phyloP scores from a whole-genome alignment of 2,113 vertebrate species.

The Neolamprologus devosi region DNA sequence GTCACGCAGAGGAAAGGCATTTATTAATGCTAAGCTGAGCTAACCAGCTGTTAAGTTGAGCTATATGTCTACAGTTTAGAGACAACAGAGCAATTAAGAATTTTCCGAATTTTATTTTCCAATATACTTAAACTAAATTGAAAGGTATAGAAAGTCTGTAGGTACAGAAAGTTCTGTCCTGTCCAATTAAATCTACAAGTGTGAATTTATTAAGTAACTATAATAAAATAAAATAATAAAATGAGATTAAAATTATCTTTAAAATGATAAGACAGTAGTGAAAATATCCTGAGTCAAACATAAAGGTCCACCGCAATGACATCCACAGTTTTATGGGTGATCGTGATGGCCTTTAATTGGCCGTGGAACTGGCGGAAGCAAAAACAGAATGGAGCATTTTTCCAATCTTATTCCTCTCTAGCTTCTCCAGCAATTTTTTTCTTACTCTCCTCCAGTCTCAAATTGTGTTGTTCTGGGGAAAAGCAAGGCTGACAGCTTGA shows the following conservation, averaged over 20 bases:
- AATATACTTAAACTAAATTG: neutral
- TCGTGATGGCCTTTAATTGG: constrained; percentile 31
- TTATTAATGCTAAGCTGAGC: neutral
- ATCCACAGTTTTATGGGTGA: neutral
- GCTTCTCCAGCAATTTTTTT: constrained; percentile 26
- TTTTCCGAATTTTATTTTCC: neutral
- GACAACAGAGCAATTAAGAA: neutral
- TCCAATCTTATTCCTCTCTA: neutral
- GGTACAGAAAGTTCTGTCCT: neutral
- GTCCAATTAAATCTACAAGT: neutral
- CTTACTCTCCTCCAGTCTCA: neutral
- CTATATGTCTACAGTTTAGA: neutral
- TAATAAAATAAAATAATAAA: neutral
- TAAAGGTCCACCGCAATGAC: neutral
- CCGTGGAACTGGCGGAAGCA: neutral
- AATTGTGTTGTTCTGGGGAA: constrained; percentile 12
- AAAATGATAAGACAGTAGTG: neutral
- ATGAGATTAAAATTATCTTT: neutral
- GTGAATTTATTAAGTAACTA: neutral
- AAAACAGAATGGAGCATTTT: neutral
- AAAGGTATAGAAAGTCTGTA: neutral
- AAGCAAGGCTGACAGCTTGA: constrained; percentile 52
- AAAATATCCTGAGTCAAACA: neutral
- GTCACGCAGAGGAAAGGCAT: neutral
- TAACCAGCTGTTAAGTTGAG: neutral